Evolutionary conservation across 2,797 vertebrate genomes (phyloP).

Genomic region (Acanthis flammea): DNA sequence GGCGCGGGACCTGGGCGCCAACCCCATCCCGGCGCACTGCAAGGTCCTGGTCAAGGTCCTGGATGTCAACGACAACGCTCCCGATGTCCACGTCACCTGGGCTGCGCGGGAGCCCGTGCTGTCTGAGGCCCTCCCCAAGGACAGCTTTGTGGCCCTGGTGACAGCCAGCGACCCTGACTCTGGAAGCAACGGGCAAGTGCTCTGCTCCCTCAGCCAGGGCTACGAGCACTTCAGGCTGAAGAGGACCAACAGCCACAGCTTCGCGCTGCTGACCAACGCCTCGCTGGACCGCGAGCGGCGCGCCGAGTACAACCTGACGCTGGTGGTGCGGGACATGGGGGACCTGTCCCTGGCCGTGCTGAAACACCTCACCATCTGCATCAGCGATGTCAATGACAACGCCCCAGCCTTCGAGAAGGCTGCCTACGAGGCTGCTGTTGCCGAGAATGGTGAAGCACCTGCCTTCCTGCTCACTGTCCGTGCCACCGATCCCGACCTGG

Average conservation of each 20-base stretch:
- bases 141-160: slow-evolving; percentile 89
- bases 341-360: slow-evolving; percentile 76
- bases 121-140: slow-evolving; percentile 82
- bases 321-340: slow-evolving; percentile 83
- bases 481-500: slow-evolving; percentile 84
- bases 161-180: slow-evolving; percentile 88
- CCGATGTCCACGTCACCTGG: slow-evolving; percentile 85
- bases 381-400: slow-evolving; percentile 90
- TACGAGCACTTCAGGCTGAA: slow-evolving; percentile 85
- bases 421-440: slow-evolving; percentile 76
- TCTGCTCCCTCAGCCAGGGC: slow-evolving; percentile 78
- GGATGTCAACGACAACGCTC: slow-evolving; percentile 88
- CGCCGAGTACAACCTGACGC: slow-evolving; percentile 83
- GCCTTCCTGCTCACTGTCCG: slow-evolving; percentile 77
- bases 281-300: slow-evolving; percentile 86
- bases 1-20: slow-evolving; percentile 86
- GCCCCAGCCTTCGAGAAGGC: slow-evolving; percentile 81
- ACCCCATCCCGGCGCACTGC: slow-evolving; percentile 88
- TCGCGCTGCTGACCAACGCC: slow-evolving; percentile 85
- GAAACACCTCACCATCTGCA: slow-evolving; percentile 81
- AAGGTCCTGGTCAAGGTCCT: slow-evolving; percentile 87
- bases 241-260: slow-evolving; percentile 84
- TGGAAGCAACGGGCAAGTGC: slow-evolving; percentile 83
- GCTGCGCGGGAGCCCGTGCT: slow-evolving; percentile 77
- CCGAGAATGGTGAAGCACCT: slow-evolving; percentile 82